Evolutionary conservation across 2,113 vertebrate genomes (phyloP).

Genomic region (Steatornis caripensis): DNA sequence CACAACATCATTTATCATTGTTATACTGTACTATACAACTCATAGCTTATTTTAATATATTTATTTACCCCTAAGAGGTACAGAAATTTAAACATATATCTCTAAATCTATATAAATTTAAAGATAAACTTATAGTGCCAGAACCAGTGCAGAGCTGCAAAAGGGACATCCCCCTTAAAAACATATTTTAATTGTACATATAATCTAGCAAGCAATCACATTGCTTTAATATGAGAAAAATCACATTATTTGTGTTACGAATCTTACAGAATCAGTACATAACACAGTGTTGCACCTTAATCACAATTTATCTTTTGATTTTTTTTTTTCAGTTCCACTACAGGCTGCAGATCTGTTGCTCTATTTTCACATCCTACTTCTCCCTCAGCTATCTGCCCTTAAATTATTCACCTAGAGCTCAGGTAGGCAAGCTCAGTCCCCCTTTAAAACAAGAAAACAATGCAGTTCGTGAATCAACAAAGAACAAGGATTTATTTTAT

Average conservation of each 20-base stretch:
- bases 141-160: background rate
- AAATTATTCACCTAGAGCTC: background rate
- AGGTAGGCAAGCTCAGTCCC: background rate
- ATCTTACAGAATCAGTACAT: background rate
- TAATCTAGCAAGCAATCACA: background rate
- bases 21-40: slow-evolving; percentile 85
- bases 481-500: background rate
- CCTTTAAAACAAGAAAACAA: background rate
- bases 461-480: background rate
- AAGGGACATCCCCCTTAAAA: background rate
- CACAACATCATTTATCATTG: slow-evolving; percentile 99
- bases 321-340: background rate
- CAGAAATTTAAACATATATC: slow-evolving; percentile 76
- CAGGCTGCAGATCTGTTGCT: background rate
- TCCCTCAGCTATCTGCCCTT: background rate
- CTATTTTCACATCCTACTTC: background rate
- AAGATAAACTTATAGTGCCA: slow-evolving; percentile 48
- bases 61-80: slow-evolving; percentile 91
- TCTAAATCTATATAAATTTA: slow-evolving; percentile 55
- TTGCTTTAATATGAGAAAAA: background rate
- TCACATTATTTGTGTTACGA: background rate
- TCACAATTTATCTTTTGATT: background rate
- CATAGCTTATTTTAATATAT: slow-evolving; percentile 83
- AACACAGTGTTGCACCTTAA: background rate
- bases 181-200: background rate